A percentile compares a stretch with the other conserved stretches of the same genome.
These are phyloP conservation scores for Seladonia tumulorum DNA, from an alignment of 2,888 invertebrate genomes.

Conservation along the genomic window DNA sequence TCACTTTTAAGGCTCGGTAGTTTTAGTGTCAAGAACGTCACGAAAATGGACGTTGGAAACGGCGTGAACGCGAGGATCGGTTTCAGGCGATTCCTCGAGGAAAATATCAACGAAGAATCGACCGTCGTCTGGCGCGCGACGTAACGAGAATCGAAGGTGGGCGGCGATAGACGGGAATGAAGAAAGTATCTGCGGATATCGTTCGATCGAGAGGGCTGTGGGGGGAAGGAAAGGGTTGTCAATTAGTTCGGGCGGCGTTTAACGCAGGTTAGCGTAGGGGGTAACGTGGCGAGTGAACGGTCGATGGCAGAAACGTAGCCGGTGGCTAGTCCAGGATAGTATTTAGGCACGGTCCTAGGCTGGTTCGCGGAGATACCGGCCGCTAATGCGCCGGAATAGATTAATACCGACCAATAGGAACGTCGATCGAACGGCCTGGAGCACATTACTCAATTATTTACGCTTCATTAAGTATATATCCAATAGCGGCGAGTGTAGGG, in stretches of 20 bases:
- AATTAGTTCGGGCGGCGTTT: constrained; percentile 56
- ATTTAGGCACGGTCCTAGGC: constrained; percentile 75
- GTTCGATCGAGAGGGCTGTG: background rate
- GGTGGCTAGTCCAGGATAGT: constrained; percentile 65
- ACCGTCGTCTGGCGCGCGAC: background rate
- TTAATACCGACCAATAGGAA: constrained; percentile 84
- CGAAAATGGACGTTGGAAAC: too few species aligned
- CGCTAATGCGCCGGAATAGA: constrained; percentile 84
- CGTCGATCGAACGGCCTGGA: constrained; percentile 83
- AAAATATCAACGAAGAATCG: background rate
- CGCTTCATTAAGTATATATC: constrained; percentile 85
- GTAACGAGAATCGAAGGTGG: background rate
- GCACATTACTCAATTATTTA: constrained; percentile 85
- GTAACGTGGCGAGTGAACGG: constrained; percentile 50
- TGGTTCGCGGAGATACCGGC: constrained; percentile 79
- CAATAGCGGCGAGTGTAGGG: constrained; percentile 82
- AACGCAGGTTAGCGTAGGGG: constrained; percentile 65
- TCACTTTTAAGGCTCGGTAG: too few species aligned
- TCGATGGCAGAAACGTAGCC: constrained; percentile 63
- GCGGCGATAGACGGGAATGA: background rate
- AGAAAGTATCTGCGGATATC: background rate
- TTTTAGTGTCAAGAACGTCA: too few species aligned
- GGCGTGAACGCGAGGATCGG: background rate
- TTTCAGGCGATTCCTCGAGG: background rate
- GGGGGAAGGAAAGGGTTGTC: background rate